These are phyloP conservation scores for Acholoe squamosa DNA, from an alignment of 2,888 invertebrate species.

Conservation along the genomic window DNA sequence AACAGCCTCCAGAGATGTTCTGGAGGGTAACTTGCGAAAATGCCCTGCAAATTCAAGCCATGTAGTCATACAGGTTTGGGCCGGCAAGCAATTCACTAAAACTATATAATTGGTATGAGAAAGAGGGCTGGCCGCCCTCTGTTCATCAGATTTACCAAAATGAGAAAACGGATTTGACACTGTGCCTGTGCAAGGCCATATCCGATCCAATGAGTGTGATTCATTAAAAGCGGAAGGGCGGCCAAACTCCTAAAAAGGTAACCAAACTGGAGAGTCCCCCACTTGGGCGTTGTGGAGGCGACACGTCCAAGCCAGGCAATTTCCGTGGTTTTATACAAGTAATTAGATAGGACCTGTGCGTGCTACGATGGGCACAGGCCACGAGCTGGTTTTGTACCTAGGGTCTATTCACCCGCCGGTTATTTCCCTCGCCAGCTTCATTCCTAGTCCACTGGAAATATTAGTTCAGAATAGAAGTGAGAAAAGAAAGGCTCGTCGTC, in stretches of 20 bases:
- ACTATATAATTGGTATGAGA: too few relatives aligned
- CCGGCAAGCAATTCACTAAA: too few relatives aligned
- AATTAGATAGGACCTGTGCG: slow-evolving; percentile 30
- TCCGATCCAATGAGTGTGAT: slow-evolving; percentile 31
- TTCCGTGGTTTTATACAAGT: slow-evolving; percentile 37
- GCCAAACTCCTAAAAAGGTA: not conserved
- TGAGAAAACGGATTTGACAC: slow-evolving; percentile 21
- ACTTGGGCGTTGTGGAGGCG: not conserved
- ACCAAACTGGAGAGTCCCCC: not conserved
- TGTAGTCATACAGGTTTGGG: too few relatives aligned
- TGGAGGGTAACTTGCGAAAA: too few relatives aligned
- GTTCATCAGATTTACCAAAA: not conserved
- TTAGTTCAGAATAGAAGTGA: slow-evolving; percentile 1
- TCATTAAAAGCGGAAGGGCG: slow-evolving; percentile 44
- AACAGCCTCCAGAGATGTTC: too few relatives aligned
- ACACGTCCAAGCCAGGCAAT: slow-evolving; percentile 9
- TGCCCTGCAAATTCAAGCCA: too few relatives aligned
- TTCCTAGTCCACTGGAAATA: not conserved
- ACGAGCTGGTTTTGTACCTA: not conserved
- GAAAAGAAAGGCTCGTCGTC: not conserved
- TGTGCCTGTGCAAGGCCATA: slow-evolving; percentile 11
- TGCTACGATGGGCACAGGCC: not conserved
- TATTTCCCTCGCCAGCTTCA: not conserved
- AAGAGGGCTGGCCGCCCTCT: not conserved
- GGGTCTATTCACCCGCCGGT: not conserved